Conservation (phyloP, 2,888 invertebrate species). For the Volucella bombylans region DNA sequence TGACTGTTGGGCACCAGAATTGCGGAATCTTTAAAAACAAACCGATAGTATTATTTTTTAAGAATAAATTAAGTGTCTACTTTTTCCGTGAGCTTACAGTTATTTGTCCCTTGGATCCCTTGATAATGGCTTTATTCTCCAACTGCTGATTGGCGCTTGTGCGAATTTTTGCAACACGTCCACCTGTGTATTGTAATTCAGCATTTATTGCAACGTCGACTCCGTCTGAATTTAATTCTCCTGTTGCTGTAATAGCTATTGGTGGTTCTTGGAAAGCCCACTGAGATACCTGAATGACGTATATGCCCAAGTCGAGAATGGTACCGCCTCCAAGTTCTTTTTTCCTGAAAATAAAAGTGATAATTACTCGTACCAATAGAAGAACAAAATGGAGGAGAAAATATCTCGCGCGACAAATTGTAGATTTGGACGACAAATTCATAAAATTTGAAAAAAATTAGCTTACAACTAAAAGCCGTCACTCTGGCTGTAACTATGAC, state of each 20-base stretch:
- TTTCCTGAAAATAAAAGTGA: slow-evolving; percentile 82
- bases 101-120: slow-evolving; percentile 81
- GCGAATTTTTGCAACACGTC: slow-evolving; percentile 78
- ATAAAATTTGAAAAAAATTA: too few relatives aligned
- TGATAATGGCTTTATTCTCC: slow-evolving; percentile 79
- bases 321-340: slow-evolving; percentile 91
- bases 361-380: not conserved
- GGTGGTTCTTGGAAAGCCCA: slow-evolving; percentile 89
- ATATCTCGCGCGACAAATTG: too few relatives aligned
- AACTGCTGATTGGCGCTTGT: slow-evolving; percentile 77
- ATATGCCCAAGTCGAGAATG: slow-evolving; percentile 90
- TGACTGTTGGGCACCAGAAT: slow-evolving; percentile 89
- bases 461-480: too few relatives aligned
- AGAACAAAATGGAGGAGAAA: not conserved
- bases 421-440: too few relatives aligned
- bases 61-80: not conserved
- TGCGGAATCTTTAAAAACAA: slow-evolving; percentile 81
- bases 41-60: not conserved
- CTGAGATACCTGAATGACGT: slow-evolving; percentile 88
- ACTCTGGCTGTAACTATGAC: too few relatives aligned
- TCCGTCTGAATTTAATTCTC: slow-evolving; percentile 87
- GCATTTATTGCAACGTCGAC: slow-evolving; percentile 84
- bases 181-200: slow-evolving; percentile 79
- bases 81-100: slow-evolving; percentile 76
- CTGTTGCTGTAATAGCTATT: slow-evolving; percentile 86